Conservation (phyloP, 2,113 vertebrate species). For the Cnemophilus loriae region DNA sequence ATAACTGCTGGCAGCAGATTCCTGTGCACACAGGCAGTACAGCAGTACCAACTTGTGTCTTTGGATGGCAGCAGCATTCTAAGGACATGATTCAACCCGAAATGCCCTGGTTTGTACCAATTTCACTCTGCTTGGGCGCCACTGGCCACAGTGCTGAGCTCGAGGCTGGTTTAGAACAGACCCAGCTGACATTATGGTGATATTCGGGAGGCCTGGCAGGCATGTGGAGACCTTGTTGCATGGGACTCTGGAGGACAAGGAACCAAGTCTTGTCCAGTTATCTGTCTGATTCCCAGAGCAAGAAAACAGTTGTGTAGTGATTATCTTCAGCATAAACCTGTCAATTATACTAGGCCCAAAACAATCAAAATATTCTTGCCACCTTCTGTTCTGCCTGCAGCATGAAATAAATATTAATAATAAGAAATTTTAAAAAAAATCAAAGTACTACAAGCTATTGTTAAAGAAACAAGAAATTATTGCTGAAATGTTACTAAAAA, state of each 20-base stretch:
- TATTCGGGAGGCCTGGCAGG: neutral
- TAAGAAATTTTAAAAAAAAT: neutral
- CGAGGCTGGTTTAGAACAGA: neutral
- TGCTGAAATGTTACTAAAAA: neutral
- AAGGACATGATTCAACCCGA: neutral
- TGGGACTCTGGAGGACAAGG: neutral
- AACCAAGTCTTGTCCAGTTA: neutral
- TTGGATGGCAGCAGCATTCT: slow-evolving; percentile 70
- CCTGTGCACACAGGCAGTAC: accelerated
- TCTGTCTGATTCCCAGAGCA: neutral
- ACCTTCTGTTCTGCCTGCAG: neutral
- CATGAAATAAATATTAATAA: neutral
- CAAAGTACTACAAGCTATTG: neutral
- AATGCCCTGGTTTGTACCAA: neutral
- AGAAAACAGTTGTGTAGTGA: neutral
- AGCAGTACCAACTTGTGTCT: slow-evolving; percentile 35
- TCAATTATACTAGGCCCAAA: neutral
- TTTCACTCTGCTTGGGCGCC: neutral
- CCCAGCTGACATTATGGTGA: neutral
- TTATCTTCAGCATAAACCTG: neutral
- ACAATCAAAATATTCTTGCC: neutral
- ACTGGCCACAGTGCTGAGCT: neutral
- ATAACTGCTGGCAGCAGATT: neutral
- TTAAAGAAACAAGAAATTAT: neutral
- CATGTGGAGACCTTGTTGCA: accelerated